phyloP scores from a whole-genome alignment of 1,140 invertebrate genomes.

The Megathymus violae region DNA sequence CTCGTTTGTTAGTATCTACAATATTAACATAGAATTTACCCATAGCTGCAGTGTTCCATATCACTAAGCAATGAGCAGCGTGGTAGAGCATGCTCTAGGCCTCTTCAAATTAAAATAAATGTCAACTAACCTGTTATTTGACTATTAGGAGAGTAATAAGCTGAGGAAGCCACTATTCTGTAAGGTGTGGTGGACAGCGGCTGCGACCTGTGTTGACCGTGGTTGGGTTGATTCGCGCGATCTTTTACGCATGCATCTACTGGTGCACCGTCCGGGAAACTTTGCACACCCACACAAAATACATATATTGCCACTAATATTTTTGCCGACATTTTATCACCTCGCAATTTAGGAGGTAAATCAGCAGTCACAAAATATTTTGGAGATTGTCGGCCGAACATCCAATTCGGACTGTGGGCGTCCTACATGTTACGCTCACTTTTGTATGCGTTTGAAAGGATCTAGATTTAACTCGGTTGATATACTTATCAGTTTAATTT shows the following conservation, averaged over 20 bases:
- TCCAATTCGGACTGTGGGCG: constrained; percentile 57
- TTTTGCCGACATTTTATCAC: constrained; percentile 52
- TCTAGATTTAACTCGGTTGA: constrained; percentile 15
- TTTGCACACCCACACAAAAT: constrained; percentile 54
- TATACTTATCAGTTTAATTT: constrained; percentile 9
- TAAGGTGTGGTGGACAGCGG: constrained; percentile 86
- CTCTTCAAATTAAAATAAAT: too few species aligned
- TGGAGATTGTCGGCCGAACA: constrained; percentile 48
- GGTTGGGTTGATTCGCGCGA: constrained; percentile 89
- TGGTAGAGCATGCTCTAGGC: too few species aligned
- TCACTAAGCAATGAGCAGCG: too few species aligned
- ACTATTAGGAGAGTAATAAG: constrained; percentile 86
- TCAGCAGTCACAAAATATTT: constrained; percentile 17
- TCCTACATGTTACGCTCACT: constrained; percentile 55
- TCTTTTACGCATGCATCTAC: constrained; percentile 90
- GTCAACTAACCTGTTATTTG: constrained; percentile 85
- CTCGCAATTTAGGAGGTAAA: constrained; percentile 14
- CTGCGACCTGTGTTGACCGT: constrained; percentile 87
- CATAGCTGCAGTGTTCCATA: too few species aligned
- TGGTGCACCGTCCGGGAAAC: constrained; percentile 90
- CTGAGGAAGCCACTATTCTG: constrained; percentile 85
- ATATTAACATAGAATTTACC: too few species aligned
- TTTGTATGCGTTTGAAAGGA: constrained; percentile 79
- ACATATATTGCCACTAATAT: constrained; percentile 48
- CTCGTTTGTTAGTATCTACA: too few species aligned